These are phyloP conservation scores for Mola mola DNA, from an alignment of 2,113 vertebrate species.

Conservation along the genomic window DNA sequence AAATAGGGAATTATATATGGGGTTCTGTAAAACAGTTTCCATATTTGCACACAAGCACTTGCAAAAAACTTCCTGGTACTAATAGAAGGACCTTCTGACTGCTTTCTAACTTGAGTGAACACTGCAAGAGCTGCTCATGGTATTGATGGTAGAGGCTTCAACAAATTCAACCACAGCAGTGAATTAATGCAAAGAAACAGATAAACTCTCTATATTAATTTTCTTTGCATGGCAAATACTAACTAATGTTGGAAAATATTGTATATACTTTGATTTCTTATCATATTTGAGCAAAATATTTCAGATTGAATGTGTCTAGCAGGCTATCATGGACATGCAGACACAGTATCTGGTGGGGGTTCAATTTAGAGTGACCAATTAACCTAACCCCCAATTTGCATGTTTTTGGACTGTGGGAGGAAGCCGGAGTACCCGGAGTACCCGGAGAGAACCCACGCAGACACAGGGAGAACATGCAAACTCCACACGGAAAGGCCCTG, in stretches of 20 bases:
- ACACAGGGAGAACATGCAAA: too few relatives aligned
- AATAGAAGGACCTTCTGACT: constrained; percentile 39
- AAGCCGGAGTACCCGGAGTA: too few relatives aligned
- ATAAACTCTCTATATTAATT: constrained; percentile 63
- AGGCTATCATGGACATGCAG: constrained; percentile 43
- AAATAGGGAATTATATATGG: constrained; percentile 15
- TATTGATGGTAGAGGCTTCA: constrained; percentile 50
- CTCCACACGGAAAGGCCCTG: too few relatives aligned
- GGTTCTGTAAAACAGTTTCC: constrained; percentile 22
- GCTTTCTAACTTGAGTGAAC: constrained; percentile 54
- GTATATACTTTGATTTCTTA: constrained; percentile 50
- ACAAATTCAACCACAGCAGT: constrained; percentile 39
- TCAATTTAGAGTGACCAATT: too few relatives aligned
- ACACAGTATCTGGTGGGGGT: too few relatives aligned
- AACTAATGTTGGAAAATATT: constrained; percentile 24
- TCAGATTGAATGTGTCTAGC: constrained; percentile 46
- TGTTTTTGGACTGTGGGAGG: too few relatives aligned
- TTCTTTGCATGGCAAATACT: constrained; percentile 49
- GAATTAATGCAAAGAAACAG: constrained; percentile 44
- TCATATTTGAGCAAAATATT: constrained; percentile 57
- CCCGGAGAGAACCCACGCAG: too few relatives aligned
- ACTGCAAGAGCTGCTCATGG: constrained; percentile 32
- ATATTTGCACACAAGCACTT: constrained; percentile 40
- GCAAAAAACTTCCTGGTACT: constrained; percentile 18
- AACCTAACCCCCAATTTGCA: too few relatives aligned